Base-by-base conservation (phyloP, 2,113 vertebrate species). In the Calidris pugnax region DNA sequence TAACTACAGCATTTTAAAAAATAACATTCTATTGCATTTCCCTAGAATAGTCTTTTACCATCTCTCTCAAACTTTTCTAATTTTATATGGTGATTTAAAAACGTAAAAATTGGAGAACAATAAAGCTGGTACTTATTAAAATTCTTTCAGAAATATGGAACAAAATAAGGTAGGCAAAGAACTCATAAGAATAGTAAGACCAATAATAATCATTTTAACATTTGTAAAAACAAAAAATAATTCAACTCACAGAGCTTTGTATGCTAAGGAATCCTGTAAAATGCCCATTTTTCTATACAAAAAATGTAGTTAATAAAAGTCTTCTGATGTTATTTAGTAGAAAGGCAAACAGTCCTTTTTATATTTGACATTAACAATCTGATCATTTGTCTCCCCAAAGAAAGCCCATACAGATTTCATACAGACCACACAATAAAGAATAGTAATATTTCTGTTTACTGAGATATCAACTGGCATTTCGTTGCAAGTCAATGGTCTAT, bases 391-490 rank as follows among this genome's bases (percentile, higher is more conserved):
- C 94, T 98, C 97, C 97, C 98, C 95, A 97, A 98, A 98, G 98
- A 98, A 98, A 98, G 98, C 97, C 91, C 97, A 95, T 97, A 98
- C 97, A 98, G 98, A 98, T 98, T 98, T 98, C 98, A 97, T 97
- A 98, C 95, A 97, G 97, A 96, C 96, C 91, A 97, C 97, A 98
- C 98, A 99, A 98, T 98, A 99, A 99, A 98, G 98, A 98, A 98
- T 98, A 98, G 98, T 98, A 99, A 98, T 97, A 98, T 98, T 99
- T 98, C 98, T 99, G 98, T 99, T 99, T 99, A 99, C 99, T 97
- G 97, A 98, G 98, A 99, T 99, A 99, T 98, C 98, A 98, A 98
- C 98, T 98, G 98, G 98, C 98, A 99, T 99, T 99, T 99, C 97
- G 77, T 95, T 96, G 96, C 98, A 97, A 98, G 97, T 98, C 98